Conservation (phyloP, 2,888 invertebrate species). For the Leptinotarsa peninsularis region DNA sequence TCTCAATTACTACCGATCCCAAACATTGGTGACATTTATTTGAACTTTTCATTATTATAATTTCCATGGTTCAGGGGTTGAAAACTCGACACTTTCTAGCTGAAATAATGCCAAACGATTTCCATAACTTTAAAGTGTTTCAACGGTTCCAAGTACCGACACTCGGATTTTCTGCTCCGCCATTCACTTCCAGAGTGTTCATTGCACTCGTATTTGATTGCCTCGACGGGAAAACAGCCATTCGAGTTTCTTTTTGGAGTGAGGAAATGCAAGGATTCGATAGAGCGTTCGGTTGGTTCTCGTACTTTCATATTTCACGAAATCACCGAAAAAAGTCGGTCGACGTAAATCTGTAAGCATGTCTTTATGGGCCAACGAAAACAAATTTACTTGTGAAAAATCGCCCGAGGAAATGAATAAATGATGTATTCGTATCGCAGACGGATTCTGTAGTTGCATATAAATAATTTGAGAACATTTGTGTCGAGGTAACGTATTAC, state of each 20-base stretch:
- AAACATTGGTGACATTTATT: no score
- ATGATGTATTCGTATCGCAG: constrained; percentile 24
- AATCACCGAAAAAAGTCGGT: constrained; percentile 14
- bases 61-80: no score
- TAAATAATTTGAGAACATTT: background rate
- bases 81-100: background rate
- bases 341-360: constrained; percentile 35
- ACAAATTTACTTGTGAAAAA: constrained; percentile 33
- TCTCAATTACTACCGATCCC: no score
- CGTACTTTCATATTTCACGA: constrained; percentile 21
- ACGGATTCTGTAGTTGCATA: background rate
- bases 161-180: constrained; percentile 22
- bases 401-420: constrained; percentile 35
- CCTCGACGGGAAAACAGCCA: constrained; percentile 45
- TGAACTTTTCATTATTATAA: no score
- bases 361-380: constrained; percentile 38
- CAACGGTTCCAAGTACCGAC: constrained; percentile 14
- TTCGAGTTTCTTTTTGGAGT: constrained; percentile 36
- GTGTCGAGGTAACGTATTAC: background rate
- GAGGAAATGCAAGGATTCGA: constrained; percentile 31
- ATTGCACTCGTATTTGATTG: constrained; percentile 46
- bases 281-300: constrained; percentile 23
- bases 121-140: background rate
- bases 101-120: constrained; percentile 1
- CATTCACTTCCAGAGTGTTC: constrained; percentile 31